These are phyloP conservation scores for Chiroxiphia lanceolata DNA, from an alignment of 2,797 vertebrate genomes.

Conservation along the genomic window DNA sequence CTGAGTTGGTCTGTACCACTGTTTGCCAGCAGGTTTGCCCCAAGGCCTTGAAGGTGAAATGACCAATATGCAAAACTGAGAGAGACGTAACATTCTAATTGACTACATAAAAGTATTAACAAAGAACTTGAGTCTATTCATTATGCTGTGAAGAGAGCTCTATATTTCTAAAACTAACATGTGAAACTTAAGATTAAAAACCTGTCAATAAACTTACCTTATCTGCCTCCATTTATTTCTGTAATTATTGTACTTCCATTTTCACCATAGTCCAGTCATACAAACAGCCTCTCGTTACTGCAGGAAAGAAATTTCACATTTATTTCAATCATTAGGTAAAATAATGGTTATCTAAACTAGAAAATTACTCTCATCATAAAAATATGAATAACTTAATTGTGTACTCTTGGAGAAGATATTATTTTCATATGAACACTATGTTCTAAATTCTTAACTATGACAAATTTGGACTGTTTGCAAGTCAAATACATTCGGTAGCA, in stretches of 20 bases:
- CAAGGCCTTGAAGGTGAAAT: neutral
- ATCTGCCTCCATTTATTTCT: neutral
- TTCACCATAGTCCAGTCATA: neutral
- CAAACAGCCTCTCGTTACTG: neutral
- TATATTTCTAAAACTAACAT: neutral
- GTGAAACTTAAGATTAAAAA: neutral
- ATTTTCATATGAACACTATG: neutral
- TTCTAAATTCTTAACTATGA: neutral
- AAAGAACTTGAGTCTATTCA: neutral
- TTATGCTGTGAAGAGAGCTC: constrained; percentile 35
- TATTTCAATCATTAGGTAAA: neutral
- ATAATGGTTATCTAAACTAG: neutral
- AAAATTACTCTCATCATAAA: neutral
- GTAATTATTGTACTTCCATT: neutral
- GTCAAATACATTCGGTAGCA: neutral
- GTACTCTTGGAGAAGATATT: neutral
- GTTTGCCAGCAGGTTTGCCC: neutral
- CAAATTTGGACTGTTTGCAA: neutral
- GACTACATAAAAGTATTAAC: neutral
- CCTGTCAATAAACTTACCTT: neutral
- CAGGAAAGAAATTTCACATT: neutral
- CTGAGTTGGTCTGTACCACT: neutral
- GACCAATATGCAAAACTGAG: neutral
- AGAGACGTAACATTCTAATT: neutral
- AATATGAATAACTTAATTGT: neutral